phyloP scores from a whole-genome alignment of 37 sponge, comb jelly and placozoan species.

The Oscarella lobularis region DNA sequence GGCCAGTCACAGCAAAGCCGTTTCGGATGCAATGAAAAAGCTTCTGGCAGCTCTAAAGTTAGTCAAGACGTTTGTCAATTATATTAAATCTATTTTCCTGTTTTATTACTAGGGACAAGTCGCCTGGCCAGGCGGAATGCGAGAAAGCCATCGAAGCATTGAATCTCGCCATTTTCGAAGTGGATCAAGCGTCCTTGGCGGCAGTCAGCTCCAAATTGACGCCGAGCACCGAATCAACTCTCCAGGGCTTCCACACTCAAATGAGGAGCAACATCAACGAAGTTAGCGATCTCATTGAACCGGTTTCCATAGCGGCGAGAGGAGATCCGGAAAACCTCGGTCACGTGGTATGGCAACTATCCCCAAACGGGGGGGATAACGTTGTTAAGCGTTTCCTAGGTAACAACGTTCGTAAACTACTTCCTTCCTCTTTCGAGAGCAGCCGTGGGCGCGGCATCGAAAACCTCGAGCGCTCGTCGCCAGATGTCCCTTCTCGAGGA shows the following conservation, averaged over 20 bases:
- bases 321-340: slow-evolving; percentile 94
- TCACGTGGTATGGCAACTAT: slow-evolving; percentile 47
- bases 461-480: slow-evolving; percentile 39
- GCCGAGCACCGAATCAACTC: slow-evolving; percentile 48
- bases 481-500: slow-evolving; percentile 56
- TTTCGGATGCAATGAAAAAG: slow-evolving; percentile 64
- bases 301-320: slow-evolving; percentile 67
- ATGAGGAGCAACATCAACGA: slow-evolving; percentile 41
- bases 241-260: slow-evolving; percentile 76
- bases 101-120: slow-evolving; percentile 38
- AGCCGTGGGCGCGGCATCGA: slow-evolving; percentile 82
- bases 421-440: slow-evolving; percentile 66
- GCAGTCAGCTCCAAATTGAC: slow-evolving; percentile 57
- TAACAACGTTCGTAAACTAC: slow-evolving; percentile 49
- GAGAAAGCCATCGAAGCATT: slow-evolving; percentile 65
- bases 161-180: slow-evolving; percentile 48
- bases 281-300: slow-evolving; percentile 58
- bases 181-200: slow-evolving; percentile 79
- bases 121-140: slow-evolving; percentile 75
- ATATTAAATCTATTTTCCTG: not conserved
- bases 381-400: no score
- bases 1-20: slow-evolving; percentile 66
- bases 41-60: slow-evolving; percentile 61
- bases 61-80: no score
- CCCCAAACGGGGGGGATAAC: no score